A percentile compares a stretch with the other conserved stretches of the same genome.
These are phyloP conservation scores for Amphiura filiformis DNA, from an alignment of 35 echinoderm and acorn worm genomes.

Conservation along the genomic window DNA sequence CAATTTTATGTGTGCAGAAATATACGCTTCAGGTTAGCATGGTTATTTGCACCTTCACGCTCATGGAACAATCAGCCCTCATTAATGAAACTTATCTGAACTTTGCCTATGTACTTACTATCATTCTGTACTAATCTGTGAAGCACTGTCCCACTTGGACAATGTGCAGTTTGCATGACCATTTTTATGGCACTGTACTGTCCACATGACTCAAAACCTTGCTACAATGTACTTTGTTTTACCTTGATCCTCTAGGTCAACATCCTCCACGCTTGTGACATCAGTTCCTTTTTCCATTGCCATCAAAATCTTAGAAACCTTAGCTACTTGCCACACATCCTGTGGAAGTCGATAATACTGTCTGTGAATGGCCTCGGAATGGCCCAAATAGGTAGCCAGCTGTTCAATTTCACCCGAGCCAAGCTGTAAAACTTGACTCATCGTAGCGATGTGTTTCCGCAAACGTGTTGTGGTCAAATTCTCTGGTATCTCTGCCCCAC, in stretches of 20 bases:
- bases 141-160: too few relatives aligned
- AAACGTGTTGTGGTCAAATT: conserved; percentile 30
- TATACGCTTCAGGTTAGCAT: too few relatives aligned
- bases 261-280: neutral
- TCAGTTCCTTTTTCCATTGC: conserved; percentile 47
- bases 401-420: conserved; percentile 52
- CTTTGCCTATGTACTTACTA: too few relatives aligned
- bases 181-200: too few relatives aligned
- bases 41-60: too few relatives aligned
- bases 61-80: too few relatives aligned
- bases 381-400: conserved; percentile 49
- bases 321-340: conserved; percentile 43
- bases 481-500: conserved; percentile 37
- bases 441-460: conserved; percentile 56
- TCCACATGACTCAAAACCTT: too few relatives aligned
- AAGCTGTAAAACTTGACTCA: conserved; percentile 51
- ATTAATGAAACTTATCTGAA: too few relatives aligned
- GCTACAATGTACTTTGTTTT: too few relatives aligned
- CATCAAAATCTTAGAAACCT: conserved; percentile 41
- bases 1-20: too few relatives aligned
- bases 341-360: conserved; percentile 67
- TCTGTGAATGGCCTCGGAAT: conserved; percentile 36
- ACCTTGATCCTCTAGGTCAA: conserved; percentile 27
- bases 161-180: too few relatives aligned
- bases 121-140: too few relatives aligned